Conservation (phyloP, 2,888 invertebrate species). For the Drosophila lutescens region DNA sequence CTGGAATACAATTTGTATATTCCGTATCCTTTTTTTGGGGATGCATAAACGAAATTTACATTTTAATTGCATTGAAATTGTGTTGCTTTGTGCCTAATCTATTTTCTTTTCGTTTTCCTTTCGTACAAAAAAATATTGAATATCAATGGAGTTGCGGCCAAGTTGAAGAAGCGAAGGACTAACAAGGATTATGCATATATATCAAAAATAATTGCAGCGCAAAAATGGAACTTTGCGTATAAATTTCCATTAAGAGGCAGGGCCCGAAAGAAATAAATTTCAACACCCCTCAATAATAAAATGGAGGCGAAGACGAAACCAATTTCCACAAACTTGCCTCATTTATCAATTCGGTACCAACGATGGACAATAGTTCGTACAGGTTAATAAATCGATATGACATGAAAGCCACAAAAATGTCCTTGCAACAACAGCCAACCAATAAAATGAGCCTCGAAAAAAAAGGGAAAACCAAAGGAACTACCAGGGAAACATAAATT, state of each 20-base stretch:
- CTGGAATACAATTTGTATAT: slow-evolving; percentile 13
- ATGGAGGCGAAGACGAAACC: slow-evolving; percentile 55
- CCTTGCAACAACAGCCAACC: slow-evolving; percentile 54
- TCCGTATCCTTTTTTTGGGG: slow-evolving; percentile 24
- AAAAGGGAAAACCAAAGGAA: slow-evolving; percentile 17
- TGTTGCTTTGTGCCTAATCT: slow-evolving; percentile 64
- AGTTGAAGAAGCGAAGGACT: slow-evolving; percentile 12
- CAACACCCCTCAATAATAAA: slow-evolving; percentile 60
- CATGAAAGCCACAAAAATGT: slow-evolving; percentile 61
- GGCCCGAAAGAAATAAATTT: slow-evolving; percentile 69
- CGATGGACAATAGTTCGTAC: slow-evolving; percentile 76
- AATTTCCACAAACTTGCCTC: slow-evolving; percentile 67
- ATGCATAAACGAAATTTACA: slow-evolving; percentile 77
- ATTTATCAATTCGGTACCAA: slow-evolving; percentile 61
- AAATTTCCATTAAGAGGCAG: slow-evolving; percentile 75
- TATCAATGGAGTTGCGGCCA: slow-evolving; percentile 60
- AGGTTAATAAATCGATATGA: slow-evolving; percentile 81
- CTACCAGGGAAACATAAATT: slow-evolving; percentile 71
- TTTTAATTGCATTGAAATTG: slow-evolving; percentile 81
- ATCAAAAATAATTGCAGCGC: slow-evolving; percentile 65
- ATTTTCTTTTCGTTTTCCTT: slow-evolving; percentile 54
- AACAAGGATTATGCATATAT: slow-evolving; percentile 53
- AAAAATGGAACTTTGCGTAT: slow-evolving; percentile 58
- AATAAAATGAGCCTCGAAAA: slow-evolving; percentile 70
- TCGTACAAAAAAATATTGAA: slow-evolving; percentile 69